Evolutionary conservation across 2,113 vertebrate species (phyloP), one percentile per base, ranked within the genome.

Genomic region (Amazona vittata): DNA sequence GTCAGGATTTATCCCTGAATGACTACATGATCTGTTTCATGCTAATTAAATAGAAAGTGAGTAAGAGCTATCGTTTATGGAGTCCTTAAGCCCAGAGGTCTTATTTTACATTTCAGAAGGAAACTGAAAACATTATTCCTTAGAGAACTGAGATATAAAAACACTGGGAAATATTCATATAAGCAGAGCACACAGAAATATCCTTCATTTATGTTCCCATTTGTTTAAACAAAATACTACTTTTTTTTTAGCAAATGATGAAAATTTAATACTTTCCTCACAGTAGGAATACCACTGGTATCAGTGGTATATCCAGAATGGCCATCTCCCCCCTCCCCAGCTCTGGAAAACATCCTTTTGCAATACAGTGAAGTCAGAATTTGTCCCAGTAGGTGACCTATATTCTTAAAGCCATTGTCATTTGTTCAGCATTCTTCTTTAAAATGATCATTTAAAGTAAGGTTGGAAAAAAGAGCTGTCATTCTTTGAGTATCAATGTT

Each of bases 91-190:
- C 95, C 91, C 95, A 89, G 91, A 89, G 94, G 93, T 96, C 89
- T 96, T 95, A 96, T 92, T 96, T 96, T 93, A 96, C 92, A 94
- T 96, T 97, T 97, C 92, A 83, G 94, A 95, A 94, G 94, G 94
- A 94, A 96, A 96, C 85, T 83, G 92, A 96, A 97, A 96, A 93
- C 77, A 86, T 94, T 94, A 95, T 95, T 94, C 91, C 91, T 95
- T 63, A 59, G 94, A 96, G 96, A 89, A 69, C 62, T 0, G 35
- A 94, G 92, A 94, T 94, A 91, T 84, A 95, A 96, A 96, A 96
- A 93, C 92, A 96, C 91, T 76, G 77, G 83, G 90, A 95, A 96
- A 92, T 91, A 94, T 91, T 94, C 86, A 94, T 95, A 83, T 71
- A 63, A 92, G 92, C 13, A 17, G 71, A 93, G 86, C 60, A 81